These are phyloP conservation scores for Dromaius novaehollandiae DNA, from an alignment of 2,113 vertebrate genomes.

Conservation along the genomic window DNA sequence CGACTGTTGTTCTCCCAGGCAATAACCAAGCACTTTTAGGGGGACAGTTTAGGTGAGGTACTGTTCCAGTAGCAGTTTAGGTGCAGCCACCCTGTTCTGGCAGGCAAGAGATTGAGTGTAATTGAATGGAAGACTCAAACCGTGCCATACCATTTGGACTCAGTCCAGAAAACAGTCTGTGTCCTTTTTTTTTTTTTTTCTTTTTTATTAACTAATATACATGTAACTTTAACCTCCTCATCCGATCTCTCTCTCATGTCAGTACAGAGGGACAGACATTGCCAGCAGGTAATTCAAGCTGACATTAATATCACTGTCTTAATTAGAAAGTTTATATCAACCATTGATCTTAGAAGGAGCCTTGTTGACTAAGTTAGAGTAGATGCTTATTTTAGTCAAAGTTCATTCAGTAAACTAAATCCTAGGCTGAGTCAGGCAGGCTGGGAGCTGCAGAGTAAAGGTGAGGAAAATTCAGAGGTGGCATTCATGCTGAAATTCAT, in stretches of 20 bases:
- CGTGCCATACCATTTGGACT: background rate
- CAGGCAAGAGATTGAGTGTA: background rate
- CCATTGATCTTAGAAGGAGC: background rate
- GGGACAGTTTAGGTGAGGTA: background rate
- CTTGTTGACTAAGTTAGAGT: background rate
- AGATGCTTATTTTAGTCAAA: background rate
- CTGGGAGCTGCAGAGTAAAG: background rate
- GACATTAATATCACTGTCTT: background rate
- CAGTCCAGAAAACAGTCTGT: background rate
- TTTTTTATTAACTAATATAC: too few species aligned
- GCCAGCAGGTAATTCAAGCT: background rate
- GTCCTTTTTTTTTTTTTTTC: background rate
- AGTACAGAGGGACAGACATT: background rate
- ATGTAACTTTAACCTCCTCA: background rate
- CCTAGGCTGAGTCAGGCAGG: background rate
- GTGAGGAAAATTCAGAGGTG: background rate
- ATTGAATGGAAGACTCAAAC: background rate
- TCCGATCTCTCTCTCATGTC: background rate
- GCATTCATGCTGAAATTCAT: background rate
- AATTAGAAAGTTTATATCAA: background rate
- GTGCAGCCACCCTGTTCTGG: background rate
- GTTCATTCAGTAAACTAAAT: background rate
- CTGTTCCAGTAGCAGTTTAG: background rate
- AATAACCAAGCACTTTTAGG: background rate
- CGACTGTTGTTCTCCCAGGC: background rate